These are phyloP conservation scores for Halictus quadricinctus DNA, from an alignment of 2,888 invertebrate species.

Conservation along the genomic window DNA sequence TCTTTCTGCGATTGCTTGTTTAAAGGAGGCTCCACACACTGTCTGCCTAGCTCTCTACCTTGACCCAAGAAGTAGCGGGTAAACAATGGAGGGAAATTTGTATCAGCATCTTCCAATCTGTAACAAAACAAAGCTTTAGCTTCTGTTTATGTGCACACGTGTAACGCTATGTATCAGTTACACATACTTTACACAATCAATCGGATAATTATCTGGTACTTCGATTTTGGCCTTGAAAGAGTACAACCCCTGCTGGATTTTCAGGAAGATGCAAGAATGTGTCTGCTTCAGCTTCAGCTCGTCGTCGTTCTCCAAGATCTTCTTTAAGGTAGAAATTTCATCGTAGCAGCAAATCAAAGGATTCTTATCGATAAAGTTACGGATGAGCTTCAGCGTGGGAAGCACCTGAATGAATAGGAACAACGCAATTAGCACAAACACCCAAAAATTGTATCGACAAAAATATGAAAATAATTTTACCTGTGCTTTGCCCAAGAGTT, in stretches of 20 bases:
- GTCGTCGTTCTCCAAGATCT: conserved; percentile 83
- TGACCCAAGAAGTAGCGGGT: conserved; percentile 86
- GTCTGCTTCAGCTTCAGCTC: conserved; percentile 88
- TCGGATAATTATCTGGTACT: conserved; percentile 87
- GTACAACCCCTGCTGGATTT: conserved; percentile 85
- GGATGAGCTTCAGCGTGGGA: conserved; percentile 85
- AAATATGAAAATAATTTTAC: conserved; percentile 65
- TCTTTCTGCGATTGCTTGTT: conserved; percentile 84
- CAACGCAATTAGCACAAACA: too few species aligned
- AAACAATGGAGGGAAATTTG: conserved; percentile 87
- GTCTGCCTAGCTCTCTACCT: conserved; percentile 87
- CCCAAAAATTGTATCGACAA: not conserved
- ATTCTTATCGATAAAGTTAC: conserved; percentile 87
- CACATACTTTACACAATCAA: conserved; percentile 82
- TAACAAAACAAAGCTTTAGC: conserved; percentile 52
- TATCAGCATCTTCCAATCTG: conserved; percentile 85
- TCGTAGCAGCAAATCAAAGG: conserved; percentile 89
- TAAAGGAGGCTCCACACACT: conserved; percentile 88
- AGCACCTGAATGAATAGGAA: conserved; percentile 82
- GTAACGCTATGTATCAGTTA: conserved; percentile 36
- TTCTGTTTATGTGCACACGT: not conserved
- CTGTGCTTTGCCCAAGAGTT: conserved; percentile 85
- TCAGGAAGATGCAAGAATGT: conserved; percentile 85
- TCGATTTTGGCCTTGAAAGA: conserved; percentile 85
- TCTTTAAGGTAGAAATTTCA: conserved; percentile 86